Conservation (phyloP, 2,113 vertebrate genomes). For the Camelus dromedarius region DNA sequence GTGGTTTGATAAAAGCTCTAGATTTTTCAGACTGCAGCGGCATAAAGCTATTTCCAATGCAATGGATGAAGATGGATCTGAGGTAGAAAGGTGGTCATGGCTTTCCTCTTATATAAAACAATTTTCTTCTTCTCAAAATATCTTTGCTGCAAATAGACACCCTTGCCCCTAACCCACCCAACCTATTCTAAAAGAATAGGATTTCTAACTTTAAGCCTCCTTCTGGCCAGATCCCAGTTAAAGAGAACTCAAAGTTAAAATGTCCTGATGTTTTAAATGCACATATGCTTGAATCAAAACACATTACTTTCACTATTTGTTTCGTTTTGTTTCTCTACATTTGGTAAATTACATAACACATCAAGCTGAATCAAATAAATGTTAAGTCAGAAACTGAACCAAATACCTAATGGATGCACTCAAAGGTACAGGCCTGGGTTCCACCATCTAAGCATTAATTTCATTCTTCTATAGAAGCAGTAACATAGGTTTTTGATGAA, state of each 20-base stretch:
- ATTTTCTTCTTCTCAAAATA: slow-evolving; percentile 87
- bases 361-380: slow-evolving; percentile 72
- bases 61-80: slow-evolving; percentile 93
- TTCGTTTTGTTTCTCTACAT: slow-evolving; percentile 80
- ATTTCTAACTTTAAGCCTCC: slow-evolving; percentile 74
- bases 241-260: slow-evolving; percentile 74
- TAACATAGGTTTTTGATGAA: slow-evolving; percentile 21
- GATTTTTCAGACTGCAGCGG: slow-evolving; percentile 82
- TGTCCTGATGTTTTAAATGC: slow-evolving; percentile 73
- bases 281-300: slow-evolving; percentile 68
- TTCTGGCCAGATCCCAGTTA: slow-evolving; percentile 66
- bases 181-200: slow-evolving; percentile 75
- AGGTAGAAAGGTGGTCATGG: slow-evolving; percentile 99
- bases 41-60: slow-evolving; percentile 89
- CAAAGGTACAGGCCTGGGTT: slow-evolving; percentile 60
- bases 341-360: slow-evolving; percentile 67
- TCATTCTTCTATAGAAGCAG: slow-evolving; percentile 49
- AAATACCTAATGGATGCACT: slow-evolving; percentile 63
- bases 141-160: slow-evolving; percentile 87
- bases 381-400: slow-evolving; percentile 75
- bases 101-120: slow-evolving; percentile 96
- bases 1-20: slow-evolving; percentile 86
- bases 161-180: slow-evolving; percentile 80
- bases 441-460: slow-evolving; percentile 21
- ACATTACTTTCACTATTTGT: slow-evolving; percentile 65